Conservation (phyloP, 2,888 invertebrate species). For the Erebia aethiops region DNA sequence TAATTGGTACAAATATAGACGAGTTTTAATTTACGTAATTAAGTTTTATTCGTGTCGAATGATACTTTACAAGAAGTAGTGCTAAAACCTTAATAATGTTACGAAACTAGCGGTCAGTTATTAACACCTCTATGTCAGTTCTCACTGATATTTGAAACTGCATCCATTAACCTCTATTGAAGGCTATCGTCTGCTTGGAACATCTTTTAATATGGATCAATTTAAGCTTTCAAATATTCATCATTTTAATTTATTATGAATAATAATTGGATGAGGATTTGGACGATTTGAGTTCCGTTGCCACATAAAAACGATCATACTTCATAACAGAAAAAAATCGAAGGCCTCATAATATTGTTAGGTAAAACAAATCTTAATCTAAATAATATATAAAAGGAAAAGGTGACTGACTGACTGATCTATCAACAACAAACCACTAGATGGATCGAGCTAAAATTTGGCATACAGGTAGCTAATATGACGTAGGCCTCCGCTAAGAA, state of each 20-base stretch:
- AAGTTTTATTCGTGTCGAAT: background rate
- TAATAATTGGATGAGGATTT: background rate
- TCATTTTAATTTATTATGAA: background rate
- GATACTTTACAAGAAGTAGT: background rate
- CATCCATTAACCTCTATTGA: conserved; percentile 23
- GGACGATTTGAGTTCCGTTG: background rate
- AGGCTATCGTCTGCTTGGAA: conserved; percentile 23
- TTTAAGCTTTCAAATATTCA: conserved; percentile 6
- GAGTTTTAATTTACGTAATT: background rate
- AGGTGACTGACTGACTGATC: too few species aligned
- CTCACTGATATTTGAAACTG: conserved; percentile 19
- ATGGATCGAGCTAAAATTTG: too few species aligned
- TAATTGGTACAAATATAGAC: background rate
- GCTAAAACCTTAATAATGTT: background rate
- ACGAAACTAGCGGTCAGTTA: conserved; percentile 1
- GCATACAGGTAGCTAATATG: too few species aligned
- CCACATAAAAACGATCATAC: background rate
- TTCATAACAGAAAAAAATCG: too few species aligned
- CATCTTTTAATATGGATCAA: conserved; percentile 28
- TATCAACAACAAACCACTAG: too few species aligned
- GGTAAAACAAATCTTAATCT: too few species aligned
- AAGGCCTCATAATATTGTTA: too few species aligned
- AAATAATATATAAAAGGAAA: too few species aligned
- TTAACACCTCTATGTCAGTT: conserved; percentile 4
- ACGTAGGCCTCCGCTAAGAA: too few species aligned